Base-by-base conservation (phyloP, 2,113 vertebrate genomes). In the Chloropsis cyanopogon region DNA sequence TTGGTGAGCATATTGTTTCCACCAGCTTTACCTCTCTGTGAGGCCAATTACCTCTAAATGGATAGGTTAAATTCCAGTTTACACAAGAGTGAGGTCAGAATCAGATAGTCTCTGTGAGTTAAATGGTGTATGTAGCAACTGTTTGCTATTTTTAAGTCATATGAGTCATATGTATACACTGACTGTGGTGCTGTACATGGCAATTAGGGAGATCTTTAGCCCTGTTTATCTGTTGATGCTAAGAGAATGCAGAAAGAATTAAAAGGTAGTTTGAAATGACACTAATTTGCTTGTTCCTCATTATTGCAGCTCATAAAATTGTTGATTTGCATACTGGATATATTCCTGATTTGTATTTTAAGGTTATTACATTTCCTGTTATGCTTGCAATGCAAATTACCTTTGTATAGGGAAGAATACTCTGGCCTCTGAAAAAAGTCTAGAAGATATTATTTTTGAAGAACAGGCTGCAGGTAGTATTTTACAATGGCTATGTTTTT, bases 321-420 rank as follows among this genome's bases (percentile, higher is more conserved):
- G 53, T 84, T 95, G 47, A 77, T 95, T 92, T 89, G 35, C 66
- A 63, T 92, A 93, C 61, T 73, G 53, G 31, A 88, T 87, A 3
- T 71, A 63, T 64, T 90, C 41, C 69, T 95, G 64, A 44, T 81
- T 52, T 88, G 75, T 70, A 44, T 86, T 96, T 94, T 95, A 91
- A 59, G 33, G 44, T 92, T 72, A 82, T 88, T 92, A 92, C 19
- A 56, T 86, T 88, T 94, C 59, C 64, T 66, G 44, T 54, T 95
- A 59, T 4, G 15, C 35, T 44, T 78, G 12, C 82, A 90, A 56
- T 81, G 42, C 54, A 86, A 92, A 86, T 49, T 25, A 66, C 49
- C 33, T 78, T 42, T 46, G 21, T n/a, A 22, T 37, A 37, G 10
- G 23, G 50, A 39, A 63, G 37, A 72, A 72, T 66, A 69, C 4